Base-by-base conservation (phyloP, 2,888 invertebrate species). In the Philaethria dido region DNA sequence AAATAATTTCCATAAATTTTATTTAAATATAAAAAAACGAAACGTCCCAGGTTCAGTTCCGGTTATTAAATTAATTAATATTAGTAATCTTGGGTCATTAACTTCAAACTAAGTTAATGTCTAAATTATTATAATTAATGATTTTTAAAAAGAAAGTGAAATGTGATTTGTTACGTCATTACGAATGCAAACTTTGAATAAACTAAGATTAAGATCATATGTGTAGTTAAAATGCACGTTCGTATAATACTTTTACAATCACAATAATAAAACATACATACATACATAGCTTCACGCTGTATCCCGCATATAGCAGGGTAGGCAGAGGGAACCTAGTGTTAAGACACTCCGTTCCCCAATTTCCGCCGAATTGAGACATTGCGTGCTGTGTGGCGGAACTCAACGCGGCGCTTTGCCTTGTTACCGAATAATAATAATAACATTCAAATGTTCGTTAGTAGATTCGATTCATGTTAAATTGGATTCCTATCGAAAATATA, bases 61-160 rank as follows among this genome's bases (percentile, higher is more conserved):
- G 67, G 67, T 33, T 33, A 8, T 60, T 57, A 60, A 47, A 45
- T 45, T 60, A 47, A 33, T 45, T 60, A 60, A 60, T 29, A 33
- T 20, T 42, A 67, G 20, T 48, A 22, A 42, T 57, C 18, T 57
- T 55, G 48, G 36, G 59, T 36, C 52, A 62, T 63, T 67, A 59
- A 67, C 22, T 67, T 59, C 44, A 52, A 67, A 33, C 45, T 36
- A 59, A 62, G 62, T 47, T 62, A 62, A 67, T 67, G 62, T 67
- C 55, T 57, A 59, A 63, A 67, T 36, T 59, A 63, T 67, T 63
- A 45, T 59, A 67, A 67, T 63, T 11, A 52, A 44, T 48, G 44
- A 42, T 14, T 48, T 59, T 67, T 63, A 44, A 63, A 45, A 48
- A 59, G 63, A 67, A 67, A 67, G 67, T 67, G 67, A 63, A 67